phyloP scores from a whole-genome alignment of 1,140 invertebrate genomes.

The Apolygus lucorum region DNA sequence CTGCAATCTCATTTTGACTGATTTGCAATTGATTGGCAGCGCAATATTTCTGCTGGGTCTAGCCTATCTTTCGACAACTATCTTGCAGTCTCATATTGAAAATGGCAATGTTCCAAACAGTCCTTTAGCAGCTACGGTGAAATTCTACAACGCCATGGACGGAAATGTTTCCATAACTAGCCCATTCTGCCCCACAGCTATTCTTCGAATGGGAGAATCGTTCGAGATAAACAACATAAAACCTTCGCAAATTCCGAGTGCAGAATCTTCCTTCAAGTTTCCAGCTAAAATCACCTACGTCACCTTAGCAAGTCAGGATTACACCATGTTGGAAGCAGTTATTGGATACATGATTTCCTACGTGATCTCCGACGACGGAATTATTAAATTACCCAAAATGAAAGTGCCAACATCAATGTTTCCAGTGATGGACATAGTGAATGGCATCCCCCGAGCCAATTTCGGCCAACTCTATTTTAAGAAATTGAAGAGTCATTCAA shows the following conservation, averaged over 20 bases:
- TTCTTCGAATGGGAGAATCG: neutral
- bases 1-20: neutral
- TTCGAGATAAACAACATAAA: neutral
- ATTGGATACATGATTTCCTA: neutral
- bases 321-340: neutral
- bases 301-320: neutral
- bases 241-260: neutral
- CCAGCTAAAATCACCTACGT: neutral
- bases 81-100: neutral
- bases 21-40: constrained; percentile 1
- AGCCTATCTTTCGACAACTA: neutral
- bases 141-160: neutral
- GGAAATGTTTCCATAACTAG: neutral
- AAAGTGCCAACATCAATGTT: neutral
- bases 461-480: neutral
- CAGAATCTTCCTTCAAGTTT: neutral
- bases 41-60: neutral
- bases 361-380: neutral
- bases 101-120: neutral
- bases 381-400: neutral
- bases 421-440: neutral
- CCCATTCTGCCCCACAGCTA: neutral
- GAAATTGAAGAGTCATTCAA: neutral
- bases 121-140: neutral
- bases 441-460: neutral